Evolutionary conservation across 1,140 invertebrate species (phyloP), one percentile per base, ranked within the genome.

Genomic region (Euura lappo): DNA sequence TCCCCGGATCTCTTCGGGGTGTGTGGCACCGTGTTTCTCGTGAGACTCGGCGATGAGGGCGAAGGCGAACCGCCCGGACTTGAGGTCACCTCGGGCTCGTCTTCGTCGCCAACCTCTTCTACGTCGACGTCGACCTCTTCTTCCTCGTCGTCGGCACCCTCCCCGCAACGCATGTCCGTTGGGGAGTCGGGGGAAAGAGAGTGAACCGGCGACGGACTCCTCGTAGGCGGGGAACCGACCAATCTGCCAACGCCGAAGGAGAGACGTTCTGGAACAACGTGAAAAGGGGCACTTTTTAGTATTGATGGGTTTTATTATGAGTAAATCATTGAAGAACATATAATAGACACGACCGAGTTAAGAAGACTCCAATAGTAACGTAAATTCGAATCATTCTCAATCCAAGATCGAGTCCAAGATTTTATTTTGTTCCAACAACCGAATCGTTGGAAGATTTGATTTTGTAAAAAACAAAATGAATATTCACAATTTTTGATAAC

Each of bases 1-100:
- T 94, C 87, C 10, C 82, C 92, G 5, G 93, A 94, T 87, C 92
- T 91, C 84, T 93, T 93, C 43, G 84, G 80, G 13, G 85, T 84
- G 73, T 82, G 84, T n/a, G 87, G 87, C 73, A 82, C 70, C 47
- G 78, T 79, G 51, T 72, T 7, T 64, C 70, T 70, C 4, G 64
- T 76, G 10, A 78, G 46, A 8, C 75, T 79, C 4, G 85, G 82
- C 65, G 86, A 80, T 0, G 85, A 83, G 3, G 86, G 84, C 8
- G 85, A 82, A 4, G 81, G 80, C 0, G 86, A 87, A 69, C 83
- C 79, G 6, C 83, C 80, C 2, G 85, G 84, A 75, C 84, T 86
- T 10, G 81, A 83, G 4, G 76, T 81, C 1, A 79, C 83, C 68
- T 87, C 84, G n/a, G 79, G 80, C n/a, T 87, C 85, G 5, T 87